Conservation (phyloP, 2,797 vertebrate genomes). For the Amniataba percoides region DNA sequence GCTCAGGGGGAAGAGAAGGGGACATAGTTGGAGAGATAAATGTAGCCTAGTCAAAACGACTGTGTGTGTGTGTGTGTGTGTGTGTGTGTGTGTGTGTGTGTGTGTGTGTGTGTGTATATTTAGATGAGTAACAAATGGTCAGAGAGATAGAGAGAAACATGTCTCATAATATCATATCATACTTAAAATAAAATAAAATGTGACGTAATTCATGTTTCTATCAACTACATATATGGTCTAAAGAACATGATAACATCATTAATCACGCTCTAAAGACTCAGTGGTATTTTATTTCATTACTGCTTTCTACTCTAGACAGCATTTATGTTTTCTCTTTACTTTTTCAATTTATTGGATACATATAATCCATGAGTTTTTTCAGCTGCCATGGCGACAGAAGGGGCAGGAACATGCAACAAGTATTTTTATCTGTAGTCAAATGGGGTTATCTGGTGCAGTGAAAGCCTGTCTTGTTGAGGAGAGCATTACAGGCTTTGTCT, state of each 20-base stretch:
- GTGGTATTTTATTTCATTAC: not conserved
- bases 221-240: not conserved
- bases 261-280: not conserved
- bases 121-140: not conserved
- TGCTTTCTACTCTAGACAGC: not conserved
- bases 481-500: not conserved
- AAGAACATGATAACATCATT: not conserved
- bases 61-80: constrained; percentile 8
- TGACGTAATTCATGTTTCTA: not conserved
- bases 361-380: not conserved
- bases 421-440: constrained; percentile 10
- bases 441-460: not conserved
- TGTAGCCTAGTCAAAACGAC: constrained; percentile 17
- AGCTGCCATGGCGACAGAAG: constrained; percentile 8
- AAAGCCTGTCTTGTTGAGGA: not conserved
- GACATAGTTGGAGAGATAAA: constrained; percentile 46
- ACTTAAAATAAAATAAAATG: not conserved
- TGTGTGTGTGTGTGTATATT: not conserved
- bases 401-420: constrained; percentile 13
- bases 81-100: constrained; percentile 3
- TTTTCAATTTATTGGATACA: not conserved
- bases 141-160: no score
- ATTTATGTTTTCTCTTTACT: constrained; percentile 1
- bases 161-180: not conserved
- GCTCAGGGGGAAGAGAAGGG: constrained; percentile 41